Evolutionary conservation across 2,113 vertebrate genomes (phyloP).

Genomic region (Sula dactylatra): DNA sequence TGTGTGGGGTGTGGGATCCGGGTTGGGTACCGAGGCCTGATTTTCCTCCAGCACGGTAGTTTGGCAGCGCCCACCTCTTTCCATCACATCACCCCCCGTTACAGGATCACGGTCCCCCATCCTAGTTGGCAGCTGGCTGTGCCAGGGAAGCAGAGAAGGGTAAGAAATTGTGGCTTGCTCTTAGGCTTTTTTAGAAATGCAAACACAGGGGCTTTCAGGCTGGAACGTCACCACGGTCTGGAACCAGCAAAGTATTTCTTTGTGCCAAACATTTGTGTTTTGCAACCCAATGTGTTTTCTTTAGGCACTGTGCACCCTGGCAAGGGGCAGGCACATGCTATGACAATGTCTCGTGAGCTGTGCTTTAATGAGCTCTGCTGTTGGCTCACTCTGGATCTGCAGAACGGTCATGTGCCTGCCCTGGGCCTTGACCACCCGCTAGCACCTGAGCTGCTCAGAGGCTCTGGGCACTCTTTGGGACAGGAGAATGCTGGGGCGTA

Average conservation of each 20-base stretch:
- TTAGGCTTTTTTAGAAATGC: not conserved
- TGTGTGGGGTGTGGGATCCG: not conserved
- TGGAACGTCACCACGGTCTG: not conserved
- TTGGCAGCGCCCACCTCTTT: fast-evolving
- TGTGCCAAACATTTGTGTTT: not conserved
- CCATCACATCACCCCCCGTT: not conserved
- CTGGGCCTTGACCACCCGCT: not conserved
- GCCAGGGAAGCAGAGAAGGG: not conserved
- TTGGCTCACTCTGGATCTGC: not conserved
- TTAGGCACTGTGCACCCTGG: not conserved
- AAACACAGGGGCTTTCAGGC: not conserved
- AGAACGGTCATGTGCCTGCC: not conserved
- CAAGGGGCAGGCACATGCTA: not conserved
- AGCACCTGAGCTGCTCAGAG: fast-evolving
- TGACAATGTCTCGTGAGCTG: not conserved
- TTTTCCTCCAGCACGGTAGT: not conserved
- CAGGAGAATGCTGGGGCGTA: fast-evolving
- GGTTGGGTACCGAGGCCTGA: not conserved
- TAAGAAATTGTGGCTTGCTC: not conserved
- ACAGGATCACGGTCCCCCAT: not conserved
- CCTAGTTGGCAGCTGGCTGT: not conserved
- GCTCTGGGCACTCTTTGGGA: not conserved
- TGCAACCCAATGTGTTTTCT: not conserved
- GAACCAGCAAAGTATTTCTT: not conserved
- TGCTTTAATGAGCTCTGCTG: not conserved